phyloP scores from a whole-genome alignment of 2,888 invertebrate genomes.

The Rhimphoctona megacephalus region DNA sequence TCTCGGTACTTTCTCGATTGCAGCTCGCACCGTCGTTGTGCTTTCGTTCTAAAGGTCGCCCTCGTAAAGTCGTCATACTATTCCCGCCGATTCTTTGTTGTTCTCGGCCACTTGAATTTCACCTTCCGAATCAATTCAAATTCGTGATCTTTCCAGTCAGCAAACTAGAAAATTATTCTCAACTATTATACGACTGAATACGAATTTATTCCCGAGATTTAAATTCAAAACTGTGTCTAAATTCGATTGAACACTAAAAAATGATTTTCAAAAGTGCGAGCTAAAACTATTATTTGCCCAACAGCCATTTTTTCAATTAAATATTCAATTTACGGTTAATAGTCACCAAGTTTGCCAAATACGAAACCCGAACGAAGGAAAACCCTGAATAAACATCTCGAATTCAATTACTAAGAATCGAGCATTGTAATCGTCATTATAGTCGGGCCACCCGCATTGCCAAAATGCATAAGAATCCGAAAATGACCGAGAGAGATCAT shows the following conservation, averaged over 20 bases:
- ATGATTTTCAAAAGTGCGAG: not conserved
- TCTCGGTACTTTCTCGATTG: slow-evolving; percentile 23
- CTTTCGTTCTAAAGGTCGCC: not conserved
- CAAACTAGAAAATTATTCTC: not conserved
- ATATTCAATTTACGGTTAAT: not conserved
- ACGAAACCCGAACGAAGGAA: not conserved
- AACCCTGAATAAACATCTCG: not conserved
- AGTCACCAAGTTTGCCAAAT: not conserved
- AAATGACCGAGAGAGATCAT: slow-evolving; percentile 68
- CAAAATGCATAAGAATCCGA: slow-evolving; percentile 54
- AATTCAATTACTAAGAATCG: not conserved
- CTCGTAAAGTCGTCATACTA: not conserved
- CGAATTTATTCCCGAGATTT: slow-evolving; percentile 20
- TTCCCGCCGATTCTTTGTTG: not conserved
- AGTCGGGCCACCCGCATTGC: slow-evolving; percentile 32
- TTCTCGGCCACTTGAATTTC: not conserved
- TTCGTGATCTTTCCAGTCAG: not conserved
- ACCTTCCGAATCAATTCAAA: not conserved
- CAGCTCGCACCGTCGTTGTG: not conserved
- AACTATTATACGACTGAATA: not conserved
- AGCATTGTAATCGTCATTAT: slow-evolving; percentile 44
- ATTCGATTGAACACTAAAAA: not conserved
- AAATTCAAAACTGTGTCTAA: not conserved
- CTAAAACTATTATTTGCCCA: too few relatives aligned
- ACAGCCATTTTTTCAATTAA: too few relatives aligned